Evolutionary conservation across 2,797 vertebrate species (phyloP).

Genomic region (Alectoris magna): DNA sequence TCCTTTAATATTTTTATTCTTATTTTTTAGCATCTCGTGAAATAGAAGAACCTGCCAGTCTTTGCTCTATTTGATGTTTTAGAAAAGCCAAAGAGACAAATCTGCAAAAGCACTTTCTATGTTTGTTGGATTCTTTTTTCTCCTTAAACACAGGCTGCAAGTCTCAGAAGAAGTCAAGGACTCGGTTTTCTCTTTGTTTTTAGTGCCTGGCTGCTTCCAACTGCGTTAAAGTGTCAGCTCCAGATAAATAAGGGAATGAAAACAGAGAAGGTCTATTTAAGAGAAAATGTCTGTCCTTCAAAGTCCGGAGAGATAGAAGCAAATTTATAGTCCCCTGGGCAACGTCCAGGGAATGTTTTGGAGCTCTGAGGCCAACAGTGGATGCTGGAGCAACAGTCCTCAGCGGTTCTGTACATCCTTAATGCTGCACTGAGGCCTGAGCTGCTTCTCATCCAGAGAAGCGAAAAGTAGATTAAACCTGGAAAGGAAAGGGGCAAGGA

Average conservation of each 20-base stretch:
- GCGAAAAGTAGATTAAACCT: neutral
- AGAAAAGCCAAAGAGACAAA: constrained; percentile 45
- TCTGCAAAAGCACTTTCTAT: constrained; percentile 22
- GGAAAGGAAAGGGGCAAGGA: neutral
- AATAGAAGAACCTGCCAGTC: constrained; percentile 30
- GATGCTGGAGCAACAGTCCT: neutral
- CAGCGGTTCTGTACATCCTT: neutral
- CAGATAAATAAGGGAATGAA: constrained; percentile 66
- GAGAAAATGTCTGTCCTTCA: constrained; percentile 61
- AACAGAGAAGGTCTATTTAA: constrained; percentile 62
- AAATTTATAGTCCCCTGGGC: constrained; percentile 46
- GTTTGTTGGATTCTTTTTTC: neutral
- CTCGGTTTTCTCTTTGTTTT: constrained; percentile 58
- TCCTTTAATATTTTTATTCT: constrained; percentile 7
- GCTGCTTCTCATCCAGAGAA: neutral
- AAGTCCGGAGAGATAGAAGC: constrained; percentile 40
- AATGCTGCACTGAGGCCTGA: neutral
- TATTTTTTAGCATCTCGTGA: neutral
- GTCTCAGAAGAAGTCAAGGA: constrained; percentile 68
- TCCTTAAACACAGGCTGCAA: constrained; percentile 52
- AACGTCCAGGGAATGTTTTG: constrained; percentile 51
- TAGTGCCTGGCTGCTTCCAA: constrained; percentile 54
- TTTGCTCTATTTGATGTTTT: constrained; percentile 34
- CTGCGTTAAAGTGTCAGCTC: constrained; percentile 48
- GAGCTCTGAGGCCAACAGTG: constrained; percentile 37